Evolutionary conservation across 37 sponge, comb jelly and placozoan species (phyloP).

Genomic region (Hormiphora californensis): DNA sequence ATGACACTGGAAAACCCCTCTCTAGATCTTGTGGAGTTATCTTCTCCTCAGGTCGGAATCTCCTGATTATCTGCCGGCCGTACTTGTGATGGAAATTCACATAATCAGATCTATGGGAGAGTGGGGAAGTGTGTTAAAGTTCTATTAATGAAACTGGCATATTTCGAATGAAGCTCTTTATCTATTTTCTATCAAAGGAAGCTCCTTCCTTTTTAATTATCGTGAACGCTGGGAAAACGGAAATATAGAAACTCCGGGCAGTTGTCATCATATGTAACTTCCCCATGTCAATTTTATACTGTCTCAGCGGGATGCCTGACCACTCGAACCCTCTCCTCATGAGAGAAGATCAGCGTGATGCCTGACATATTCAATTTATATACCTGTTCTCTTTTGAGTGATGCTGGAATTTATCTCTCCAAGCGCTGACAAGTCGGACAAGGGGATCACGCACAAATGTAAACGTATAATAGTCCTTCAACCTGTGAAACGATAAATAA

Average conservation of each 20-base stretch:
- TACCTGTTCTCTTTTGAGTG: slow-evolving; percentile 1
- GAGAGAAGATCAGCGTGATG: too few species aligned
- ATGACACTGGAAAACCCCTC: background rate
- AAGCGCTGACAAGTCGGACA: background rate
- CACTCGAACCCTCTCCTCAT: too few species aligned
- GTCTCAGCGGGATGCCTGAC: too few species aligned
- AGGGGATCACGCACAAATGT: background rate
- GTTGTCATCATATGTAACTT: too few species aligned
- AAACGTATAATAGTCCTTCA: background rate
- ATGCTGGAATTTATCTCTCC: slow-evolving; percentile 14
- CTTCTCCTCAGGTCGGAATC: background rate
- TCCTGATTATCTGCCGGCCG: background rate
- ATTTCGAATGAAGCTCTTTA: too few species aligned
- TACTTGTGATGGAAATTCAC: background rate
- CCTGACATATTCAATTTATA: background rate
- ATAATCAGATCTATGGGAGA: background rate
- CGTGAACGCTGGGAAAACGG: too few species aligned
- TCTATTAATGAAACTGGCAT: background rate
- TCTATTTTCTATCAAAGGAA: too few species aligned
- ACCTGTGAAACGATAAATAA: background rate
- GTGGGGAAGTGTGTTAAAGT: background rate
- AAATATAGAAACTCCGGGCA: too few species aligned
- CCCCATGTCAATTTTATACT: too few species aligned
- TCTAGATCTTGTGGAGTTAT: background rate
- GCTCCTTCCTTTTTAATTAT: too few species aligned